phyloP scores from a whole-genome alignment of 2,797 vertebrate species.

The Hozukius guyotensis region DNA sequence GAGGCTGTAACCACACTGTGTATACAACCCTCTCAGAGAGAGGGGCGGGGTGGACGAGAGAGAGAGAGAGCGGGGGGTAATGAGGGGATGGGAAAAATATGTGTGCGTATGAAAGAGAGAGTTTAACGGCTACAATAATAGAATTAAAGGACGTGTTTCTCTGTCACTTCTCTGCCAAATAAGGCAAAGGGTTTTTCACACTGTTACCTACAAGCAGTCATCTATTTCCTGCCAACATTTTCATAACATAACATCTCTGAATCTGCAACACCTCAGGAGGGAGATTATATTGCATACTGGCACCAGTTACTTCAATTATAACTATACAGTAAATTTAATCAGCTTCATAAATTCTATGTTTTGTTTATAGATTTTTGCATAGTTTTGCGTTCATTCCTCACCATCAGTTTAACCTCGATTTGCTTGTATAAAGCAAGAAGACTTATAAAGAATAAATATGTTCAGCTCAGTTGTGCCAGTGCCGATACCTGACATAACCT shows the following conservation, averaged over 20 bases:
- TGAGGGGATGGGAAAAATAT: conserved; percentile 8
- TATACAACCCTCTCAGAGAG: conserved; percentile 58
- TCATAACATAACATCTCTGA: conserved; percentile 4
- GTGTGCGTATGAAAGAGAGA: conserved; percentile 8
- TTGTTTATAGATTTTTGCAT: neutral
- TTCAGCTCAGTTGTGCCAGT: too few relatives aligned
- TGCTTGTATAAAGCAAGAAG: neutral
- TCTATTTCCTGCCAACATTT: conserved; percentile 16
- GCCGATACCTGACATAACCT: too few relatives aligned
- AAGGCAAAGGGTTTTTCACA: conserved; percentile 27
- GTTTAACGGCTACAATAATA: conserved; percentile 36
- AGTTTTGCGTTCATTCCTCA: neutral
- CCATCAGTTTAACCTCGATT: neutral
- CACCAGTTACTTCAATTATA: neutral
- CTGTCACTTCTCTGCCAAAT: conserved; percentile 40
- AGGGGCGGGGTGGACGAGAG: neutral
- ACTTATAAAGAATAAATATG: neutral
- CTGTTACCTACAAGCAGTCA: neutral
- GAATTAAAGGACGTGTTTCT: conserved; percentile 25
- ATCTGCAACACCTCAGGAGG: neutral
- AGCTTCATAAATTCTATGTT: neutral
- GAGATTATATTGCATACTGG: neutral
- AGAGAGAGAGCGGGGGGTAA: conserved; percentile 17
- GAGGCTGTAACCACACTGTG: conserved; percentile 60
- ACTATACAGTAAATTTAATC: neutral